Evolutionary conservation across 1,140 invertebrate genomes (phyloP), one percentile per base, ranked within the genome.

Genomic region (Nylanderia fulva): DNA sequence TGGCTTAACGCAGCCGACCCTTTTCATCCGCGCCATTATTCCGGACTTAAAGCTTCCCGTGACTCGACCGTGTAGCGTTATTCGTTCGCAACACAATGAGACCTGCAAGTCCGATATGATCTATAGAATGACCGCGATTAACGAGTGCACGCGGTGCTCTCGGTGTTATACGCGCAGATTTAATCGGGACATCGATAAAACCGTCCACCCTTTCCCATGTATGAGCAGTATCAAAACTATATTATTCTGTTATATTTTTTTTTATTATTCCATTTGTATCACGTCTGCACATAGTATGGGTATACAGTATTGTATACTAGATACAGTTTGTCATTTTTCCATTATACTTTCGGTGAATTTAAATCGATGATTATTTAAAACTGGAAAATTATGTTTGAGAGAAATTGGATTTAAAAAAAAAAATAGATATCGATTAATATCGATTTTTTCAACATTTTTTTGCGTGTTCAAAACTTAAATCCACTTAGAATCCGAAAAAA

Each of bases 11-110:
- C 75, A 54, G 85, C 77, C 66, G 68, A 54, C 45, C 60, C 36
- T 75, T 86, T 61, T 90, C 56, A 87, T 85, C 83, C 71, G 9
- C 56, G 64, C 83, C 72, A 89, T 90, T 90, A 90, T 75, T 90
- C 82, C 68, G 52, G 60, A 45, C 85, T 86, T 85, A 74, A 64
- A 83, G 56, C 75, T 88, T 45, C 75, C 79, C n/a, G n/a, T n/a
- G 11, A 27, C 61, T 74, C 56, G 85, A 64, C 75, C 54, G 45
- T 64, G 69, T 52, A 45, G 52, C 42, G 61, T 86, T 74, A 84
- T 69, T 66, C 71, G 75, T 76, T 45, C 69, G 58, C 75, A 79
- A 76, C 63, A 80, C 63, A 82, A 82, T 82, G 77, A 58, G 48
- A 58, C 7, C 36, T 6, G n/a, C 21, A 42, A 42, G 29, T 11